Conservation (phyloP, 1,140 invertebrate genomes). For the Bombus consobrinus region DNA sequence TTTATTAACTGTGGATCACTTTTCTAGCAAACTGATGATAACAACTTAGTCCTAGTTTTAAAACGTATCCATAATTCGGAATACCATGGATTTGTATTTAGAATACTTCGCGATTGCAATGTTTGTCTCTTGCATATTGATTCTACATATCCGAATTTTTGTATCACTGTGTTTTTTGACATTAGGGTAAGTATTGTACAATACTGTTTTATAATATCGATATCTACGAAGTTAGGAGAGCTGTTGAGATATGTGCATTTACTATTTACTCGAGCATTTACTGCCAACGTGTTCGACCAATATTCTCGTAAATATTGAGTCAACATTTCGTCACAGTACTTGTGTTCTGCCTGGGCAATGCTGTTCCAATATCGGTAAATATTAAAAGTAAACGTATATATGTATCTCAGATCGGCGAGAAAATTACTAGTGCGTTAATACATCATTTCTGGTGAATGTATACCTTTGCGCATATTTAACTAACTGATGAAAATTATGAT, state of each 20-base stretch:
- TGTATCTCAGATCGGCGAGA: conserved; percentile 19
- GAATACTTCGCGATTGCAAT: neutral
- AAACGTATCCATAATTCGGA: neutral
- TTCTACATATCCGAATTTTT: conserved; percentile 42
- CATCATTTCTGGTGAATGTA: conserved; percentile 8
- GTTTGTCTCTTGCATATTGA: conserved; percentile 29
- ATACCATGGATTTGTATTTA: conserved; percentile 12
- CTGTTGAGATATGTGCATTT: conserved; percentile 11
- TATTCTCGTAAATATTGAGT: conserved; percentile 10
- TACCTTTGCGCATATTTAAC: conserved; percentile 1
- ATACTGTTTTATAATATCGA: conserved; percentile 34
- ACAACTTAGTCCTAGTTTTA: neutral
- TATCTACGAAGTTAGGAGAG: neutral
- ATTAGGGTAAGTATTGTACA: conserved; percentile 30
- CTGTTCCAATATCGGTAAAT: conserved; percentile 40
- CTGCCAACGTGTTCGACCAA: conserved; percentile 10
- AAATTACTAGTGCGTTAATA: conserved; percentile 19
- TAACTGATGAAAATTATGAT: conserved; percentile 17
- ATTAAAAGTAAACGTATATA: conserved; percentile 41
- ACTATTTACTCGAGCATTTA: conserved; percentile 20
- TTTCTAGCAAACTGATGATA: neutral
- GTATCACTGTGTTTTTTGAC: conserved; percentile 32
- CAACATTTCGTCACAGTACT: conserved; percentile 22
- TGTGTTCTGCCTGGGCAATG: conserved; percentile 49
- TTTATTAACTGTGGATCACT: neutral